These are phyloP conservation scores for Ametastegia equiseti DNA, from an alignment of 2,888 invertebrate species.

Conservation along the genomic window DNA sequence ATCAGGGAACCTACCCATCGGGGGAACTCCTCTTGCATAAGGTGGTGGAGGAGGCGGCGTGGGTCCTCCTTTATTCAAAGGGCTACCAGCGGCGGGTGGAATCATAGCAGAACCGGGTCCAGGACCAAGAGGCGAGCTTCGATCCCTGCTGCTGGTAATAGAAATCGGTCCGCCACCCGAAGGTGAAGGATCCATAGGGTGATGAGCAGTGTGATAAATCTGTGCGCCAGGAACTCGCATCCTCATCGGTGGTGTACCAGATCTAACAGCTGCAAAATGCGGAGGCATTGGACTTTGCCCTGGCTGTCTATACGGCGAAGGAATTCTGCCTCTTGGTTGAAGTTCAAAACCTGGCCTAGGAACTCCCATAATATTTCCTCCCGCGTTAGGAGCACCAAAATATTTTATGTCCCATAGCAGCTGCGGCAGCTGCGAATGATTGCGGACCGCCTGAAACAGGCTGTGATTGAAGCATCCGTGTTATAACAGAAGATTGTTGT, in stretches of 20 bases:
- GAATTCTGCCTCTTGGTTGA: slow-evolving; percentile 71
- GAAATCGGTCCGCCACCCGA: slow-evolving; percentile 78
- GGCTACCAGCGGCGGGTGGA: slow-evolving; percentile 74
- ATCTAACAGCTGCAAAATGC: slow-evolving; percentile 69
- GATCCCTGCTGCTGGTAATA: slow-evolving; percentile 70
- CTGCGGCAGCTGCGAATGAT: slow-evolving; percentile 73
- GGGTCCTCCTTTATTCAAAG: slow-evolving; percentile 70
- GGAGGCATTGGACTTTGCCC: slow-evolving; percentile 68
- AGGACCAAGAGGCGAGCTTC: slow-evolving; percentile 64
- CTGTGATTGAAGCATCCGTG: slow-evolving; percentile 80
- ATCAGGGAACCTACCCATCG: slow-evolving; percentile 69
- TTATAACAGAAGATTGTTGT: slow-evolving; percentile 79
- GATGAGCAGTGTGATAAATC: slow-evolving; percentile 76
- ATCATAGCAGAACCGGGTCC: slow-evolving; percentile 71
- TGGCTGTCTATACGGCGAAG: slow-evolving; percentile 72
- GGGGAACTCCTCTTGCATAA: slow-evolving; percentile 71
- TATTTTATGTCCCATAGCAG: slow-evolving; percentile 75
- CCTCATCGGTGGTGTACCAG: slow-evolving; percentile 73
- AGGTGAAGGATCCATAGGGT: slow-evolving; percentile 78
- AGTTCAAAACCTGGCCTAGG: slow-evolving; percentile 69
- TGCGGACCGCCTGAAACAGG: slow-evolving; percentile 71
- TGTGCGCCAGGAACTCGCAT: slow-evolving; percentile 71
- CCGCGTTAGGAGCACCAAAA: slow-evolving; percentile 68
- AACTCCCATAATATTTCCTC: slow-evolving; percentile 67
- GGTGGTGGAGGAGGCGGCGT: slow-evolving; percentile 73